A percentile compares a stretch with the other conserved stretches of the same genome.
Conservation (phyloP, 92 coral and sea anemone genomes). For the Pocillopora meandrina region DNA sequence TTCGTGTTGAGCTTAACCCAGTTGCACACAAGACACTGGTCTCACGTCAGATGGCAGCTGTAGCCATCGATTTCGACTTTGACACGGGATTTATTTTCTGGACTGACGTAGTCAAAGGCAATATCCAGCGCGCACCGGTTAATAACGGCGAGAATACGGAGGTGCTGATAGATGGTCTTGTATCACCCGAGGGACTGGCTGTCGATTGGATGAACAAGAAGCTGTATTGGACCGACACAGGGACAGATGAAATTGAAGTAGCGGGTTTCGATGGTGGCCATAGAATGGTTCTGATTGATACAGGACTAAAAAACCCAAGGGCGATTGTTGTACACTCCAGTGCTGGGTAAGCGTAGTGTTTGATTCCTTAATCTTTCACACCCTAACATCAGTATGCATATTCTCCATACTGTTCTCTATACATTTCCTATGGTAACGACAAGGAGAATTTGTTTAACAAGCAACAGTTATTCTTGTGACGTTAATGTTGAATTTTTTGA, state of each 20-base stretch:
- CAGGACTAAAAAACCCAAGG: slow-evolving; percentile 75
- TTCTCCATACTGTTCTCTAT: too few species aligned
- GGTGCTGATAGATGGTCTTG: slow-evolving; percentile 35
- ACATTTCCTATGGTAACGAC: too few species aligned
- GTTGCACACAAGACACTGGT: slow-evolving; percentile 61
- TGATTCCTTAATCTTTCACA: too few species aligned
- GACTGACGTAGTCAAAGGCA: slow-evolving; percentile 73
- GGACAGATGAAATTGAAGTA: slow-evolving; percentile 76
- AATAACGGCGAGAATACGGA: slow-evolving; percentile 47
- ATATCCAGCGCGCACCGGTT: slow-evolving; percentile 69
- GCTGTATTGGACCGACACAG: slow-evolving; percentile 92
- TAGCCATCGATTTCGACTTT: slow-evolving; percentile 80
- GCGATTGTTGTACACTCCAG: slow-evolving; percentile 79
- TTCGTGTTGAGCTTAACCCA: slow-evolving; percentile 57
- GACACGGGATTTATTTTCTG: slow-evolving; percentile 65
- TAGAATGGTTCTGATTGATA: slow-evolving; percentile 58
- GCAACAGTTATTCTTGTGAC: too few species aligned
- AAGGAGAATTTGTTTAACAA: too few species aligned
- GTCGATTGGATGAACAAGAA: slow-evolving; percentile 88
- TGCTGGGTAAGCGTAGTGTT: slow-evolving; percentile 64
- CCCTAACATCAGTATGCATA: too few species aligned
- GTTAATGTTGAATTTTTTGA: too few species aligned
- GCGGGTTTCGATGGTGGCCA: slow-evolving; percentile 74
- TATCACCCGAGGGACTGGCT: slow-evolving; percentile 84
- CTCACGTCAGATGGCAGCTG: slow-evolving; percentile 65